phyloP scores from a whole-genome alignment of 2,797 vertebrate genomes.

The Neosalanx taihuensis region DNA sequence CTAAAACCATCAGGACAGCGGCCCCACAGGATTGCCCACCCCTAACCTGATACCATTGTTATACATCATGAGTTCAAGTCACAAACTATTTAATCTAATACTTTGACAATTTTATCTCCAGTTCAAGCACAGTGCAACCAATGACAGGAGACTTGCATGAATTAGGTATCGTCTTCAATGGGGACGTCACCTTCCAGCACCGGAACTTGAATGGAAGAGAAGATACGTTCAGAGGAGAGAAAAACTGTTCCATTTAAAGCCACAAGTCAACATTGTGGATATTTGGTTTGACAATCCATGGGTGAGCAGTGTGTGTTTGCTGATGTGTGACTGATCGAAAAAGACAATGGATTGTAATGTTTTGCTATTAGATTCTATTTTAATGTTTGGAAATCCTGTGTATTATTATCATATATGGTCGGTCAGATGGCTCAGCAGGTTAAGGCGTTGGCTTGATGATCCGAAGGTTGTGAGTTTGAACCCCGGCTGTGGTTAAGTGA shows the following conservation, averaged over 20 bases:
- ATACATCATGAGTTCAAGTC: background rate
- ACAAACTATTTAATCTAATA: background rate
- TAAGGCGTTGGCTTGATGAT: no score
- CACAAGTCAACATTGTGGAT: slow-evolving; percentile 2
- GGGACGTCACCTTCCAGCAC: slow-evolving; percentile 22
- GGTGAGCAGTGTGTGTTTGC: background rate
- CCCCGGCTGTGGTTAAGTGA: no score
- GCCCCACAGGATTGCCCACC: no score
- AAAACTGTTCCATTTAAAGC: slow-evolving; percentile 46
- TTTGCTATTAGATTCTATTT: slow-evolving; percentile 11
- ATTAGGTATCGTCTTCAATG: slow-evolving; percentile 18
- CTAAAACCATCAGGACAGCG: no score
- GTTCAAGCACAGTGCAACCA: slow-evolving; percentile 48
- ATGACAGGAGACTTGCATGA: slow-evolving; percentile 48
- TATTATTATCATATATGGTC: background rate
- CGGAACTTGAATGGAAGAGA: slow-evolving; percentile 29
- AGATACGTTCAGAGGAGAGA: slow-evolving; percentile 30
- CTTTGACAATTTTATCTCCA: slow-evolving; percentile 35
- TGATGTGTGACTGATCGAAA: slow-evolving; percentile 6
- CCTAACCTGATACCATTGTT: background rate
- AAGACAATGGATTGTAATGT: slow-evolving; percentile 16
- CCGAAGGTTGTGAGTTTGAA: no score
- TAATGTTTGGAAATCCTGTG: slow-evolving; percentile 24
- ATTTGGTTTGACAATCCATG: slow-evolving; percentile 4
- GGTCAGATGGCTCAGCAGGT: no score